Evolutionary conservation across 1,140 invertebrate genomes (phyloP).

Genomic region (Polypedilum vanderplanki): DNA sequence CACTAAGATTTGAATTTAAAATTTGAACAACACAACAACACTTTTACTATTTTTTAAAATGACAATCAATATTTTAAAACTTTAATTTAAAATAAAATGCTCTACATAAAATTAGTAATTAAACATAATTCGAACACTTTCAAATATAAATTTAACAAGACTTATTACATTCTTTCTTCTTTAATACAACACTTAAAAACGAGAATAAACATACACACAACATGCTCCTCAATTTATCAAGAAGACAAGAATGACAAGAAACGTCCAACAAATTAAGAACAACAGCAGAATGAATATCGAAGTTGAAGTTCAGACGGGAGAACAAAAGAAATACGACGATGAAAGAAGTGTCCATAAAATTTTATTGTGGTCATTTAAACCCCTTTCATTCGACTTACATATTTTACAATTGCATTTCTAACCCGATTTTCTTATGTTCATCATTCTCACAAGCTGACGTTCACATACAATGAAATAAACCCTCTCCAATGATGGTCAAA

Average conservation of each 20-base stretch:
- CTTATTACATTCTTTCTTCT: neutral
- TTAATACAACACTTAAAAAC: neutral
- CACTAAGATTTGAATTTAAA: no score
- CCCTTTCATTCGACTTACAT: conserved; percentile 7
- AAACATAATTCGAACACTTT: no score
- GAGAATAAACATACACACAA: neutral
- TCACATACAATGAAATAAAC: neutral
- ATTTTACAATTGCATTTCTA: neutral
- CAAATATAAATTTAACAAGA: neutral
- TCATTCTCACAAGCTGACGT: conserved; percentile 21
- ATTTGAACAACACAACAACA: no score
- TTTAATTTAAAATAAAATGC: no score
- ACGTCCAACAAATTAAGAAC: neutral
- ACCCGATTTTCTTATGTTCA: conserved; percentile 1
- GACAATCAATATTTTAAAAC: no score
- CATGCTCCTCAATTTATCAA: neutral
- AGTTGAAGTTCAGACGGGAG: neutral
- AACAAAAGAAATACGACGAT: neutral
- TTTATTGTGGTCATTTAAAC: conserved; percentile 27
- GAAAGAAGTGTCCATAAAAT: conserved; percentile 5
- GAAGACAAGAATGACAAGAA: neutral
- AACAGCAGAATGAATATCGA: neutral
- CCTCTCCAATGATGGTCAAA: conserved; percentile 9
- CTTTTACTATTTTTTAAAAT: no score
- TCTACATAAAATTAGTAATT: no score